Evolutionary conservation across 2,888 invertebrate species (phyloP).

Genomic region (Scaptomyza tumidula): DNA sequence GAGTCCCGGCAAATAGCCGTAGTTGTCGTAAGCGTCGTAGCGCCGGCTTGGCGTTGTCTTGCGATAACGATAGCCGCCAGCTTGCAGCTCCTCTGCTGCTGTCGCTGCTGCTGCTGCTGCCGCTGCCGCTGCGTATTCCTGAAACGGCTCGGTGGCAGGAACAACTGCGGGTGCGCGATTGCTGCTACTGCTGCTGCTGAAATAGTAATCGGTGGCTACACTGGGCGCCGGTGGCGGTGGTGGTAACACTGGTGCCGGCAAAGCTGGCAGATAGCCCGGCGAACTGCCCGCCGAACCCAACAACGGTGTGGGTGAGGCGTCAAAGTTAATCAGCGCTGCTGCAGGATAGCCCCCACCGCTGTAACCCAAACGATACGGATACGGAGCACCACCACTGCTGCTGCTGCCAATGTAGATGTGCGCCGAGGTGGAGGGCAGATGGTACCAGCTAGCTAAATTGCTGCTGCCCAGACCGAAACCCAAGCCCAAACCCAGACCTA

Average conservation of each 20-base stretch:
- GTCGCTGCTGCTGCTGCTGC: constrained; percentile 56
- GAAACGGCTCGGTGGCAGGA: constrained; percentile 28
- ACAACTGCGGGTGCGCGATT: constrained; percentile 40
- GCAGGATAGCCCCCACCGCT: constrained; percentile 71
- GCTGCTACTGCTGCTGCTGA: constrained; percentile 40
- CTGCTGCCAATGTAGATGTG: constrained; percentile 79
- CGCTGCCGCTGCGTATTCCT: constrained; percentile 44
- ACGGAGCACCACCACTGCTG: constrained; percentile 63
- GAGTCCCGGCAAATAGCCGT: constrained; percentile 73
- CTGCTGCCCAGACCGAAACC: constrained; percentile 76
- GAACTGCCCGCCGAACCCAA: constrained; percentile 71
- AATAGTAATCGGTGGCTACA: constrained; percentile 72
- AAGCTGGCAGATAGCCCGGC: constrained; percentile 60
- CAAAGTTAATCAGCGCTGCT: constrained; percentile 76
- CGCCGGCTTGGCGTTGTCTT: constrained; percentile 71
- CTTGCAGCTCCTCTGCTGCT: constrained; percentile 72
- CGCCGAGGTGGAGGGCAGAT: constrained; percentile 77
- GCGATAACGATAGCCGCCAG: constrained; percentile 69
- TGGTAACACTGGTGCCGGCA: constrained; percentile 61
- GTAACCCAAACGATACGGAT: constrained; percentile 64
- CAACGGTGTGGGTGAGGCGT: constrained; percentile 74
- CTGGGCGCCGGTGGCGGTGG: constrained; percentile 75
- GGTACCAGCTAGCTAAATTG: constrained; percentile 69
- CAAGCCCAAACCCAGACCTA: constrained; percentile 67
- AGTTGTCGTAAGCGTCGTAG: constrained; percentile 73